Evolutionary conservation across 2,888 invertebrate genomes (phyloP), one percentile per base, ranked within the genome.

Genomic region (Panzeria rudis): DNA sequence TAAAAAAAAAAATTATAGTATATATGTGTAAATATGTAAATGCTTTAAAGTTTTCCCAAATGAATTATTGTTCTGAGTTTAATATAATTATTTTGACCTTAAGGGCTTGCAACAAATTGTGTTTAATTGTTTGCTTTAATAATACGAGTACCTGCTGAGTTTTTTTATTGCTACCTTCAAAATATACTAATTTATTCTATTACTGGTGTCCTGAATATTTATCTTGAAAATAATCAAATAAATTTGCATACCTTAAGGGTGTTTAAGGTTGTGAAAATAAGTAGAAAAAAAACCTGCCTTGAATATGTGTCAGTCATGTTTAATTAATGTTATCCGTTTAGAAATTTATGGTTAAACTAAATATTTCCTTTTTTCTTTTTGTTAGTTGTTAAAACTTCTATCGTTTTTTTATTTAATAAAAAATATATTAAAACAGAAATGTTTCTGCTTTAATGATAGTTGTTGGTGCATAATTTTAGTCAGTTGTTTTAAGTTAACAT

Each of bases 211-310:
- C 8, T 32, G 15, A 4, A 9, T 56, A 56, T 25, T 25, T 56
- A 56, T 32, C 56, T n/a, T 56, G 17, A 15, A 8, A n/a, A 56
- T 32, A 56, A 56, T 17, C 23, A 23, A 52, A 23, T 52, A 25
- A 52, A 52, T 52, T 56, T 56, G 56, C 56, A 56, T 56, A 71
- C 38, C 54, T 54, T 25, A 17, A 29, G 56, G 54, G 17, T 50
- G 32, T 5, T 50, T 17, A 25, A 41, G 29, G 41, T 38, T 23
- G 13, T 23, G 23, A 13, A 25, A 13, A 23, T 13, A 11, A 52
- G 20, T 52, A 3, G 7, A 17, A 47, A 7, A 47, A 47, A 1
- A 41, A 52, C 2, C 13, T 15, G 25, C 23, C 52, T 20, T 52
- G 23, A 32, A 1, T 11, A 68, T 8, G n/a, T 41, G 41, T 29